Conservation (phyloP, 2,888 invertebrate species). For the Luperina nickerlii region DNA sequence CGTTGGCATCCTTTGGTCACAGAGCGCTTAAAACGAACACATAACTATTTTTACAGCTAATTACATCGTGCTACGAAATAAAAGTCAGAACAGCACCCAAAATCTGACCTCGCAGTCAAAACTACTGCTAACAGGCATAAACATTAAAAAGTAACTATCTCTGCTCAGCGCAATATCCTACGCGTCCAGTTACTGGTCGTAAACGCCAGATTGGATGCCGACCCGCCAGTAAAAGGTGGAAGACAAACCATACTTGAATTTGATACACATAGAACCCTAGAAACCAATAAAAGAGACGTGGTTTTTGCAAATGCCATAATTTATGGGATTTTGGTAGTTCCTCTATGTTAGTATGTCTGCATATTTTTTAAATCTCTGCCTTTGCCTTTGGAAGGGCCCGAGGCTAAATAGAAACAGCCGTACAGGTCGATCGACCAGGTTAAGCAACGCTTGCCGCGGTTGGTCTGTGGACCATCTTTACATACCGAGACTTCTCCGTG, state of each 20-base stretch:
- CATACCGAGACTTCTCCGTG: too few species aligned
- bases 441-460: too few species aligned
- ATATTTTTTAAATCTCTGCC: not conserved
- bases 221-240: constrained; percentile 28
- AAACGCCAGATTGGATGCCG: constrained; percentile 37
- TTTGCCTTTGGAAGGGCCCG: too few species aligned
- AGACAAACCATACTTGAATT: constrained; percentile 6
- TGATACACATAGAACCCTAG: constrained; percentile 5
- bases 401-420: too few species aligned
- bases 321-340: not conserved
- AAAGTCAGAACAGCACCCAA: constrained; percentile 4
- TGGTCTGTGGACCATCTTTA: too few species aligned
- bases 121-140: constrained; percentile 29
- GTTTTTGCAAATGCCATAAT: not conserved
- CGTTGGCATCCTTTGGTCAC: not conserved
- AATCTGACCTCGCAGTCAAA: constrained; percentile 28
- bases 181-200: constrained; percentile 38
- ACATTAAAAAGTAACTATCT: constrained; percentile 48
- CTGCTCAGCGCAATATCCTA: constrained; percentile 14
- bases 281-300: constrained; percentile 12
- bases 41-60: not conserved
- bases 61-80: not conserved
- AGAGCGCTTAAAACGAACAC: not conserved
- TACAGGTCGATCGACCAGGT: too few species aligned
- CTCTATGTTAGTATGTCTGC: not conserved